phyloP scores from a whole-genome alignment of 2,888 invertebrate species.

The Bellardia pandia region DNA sequence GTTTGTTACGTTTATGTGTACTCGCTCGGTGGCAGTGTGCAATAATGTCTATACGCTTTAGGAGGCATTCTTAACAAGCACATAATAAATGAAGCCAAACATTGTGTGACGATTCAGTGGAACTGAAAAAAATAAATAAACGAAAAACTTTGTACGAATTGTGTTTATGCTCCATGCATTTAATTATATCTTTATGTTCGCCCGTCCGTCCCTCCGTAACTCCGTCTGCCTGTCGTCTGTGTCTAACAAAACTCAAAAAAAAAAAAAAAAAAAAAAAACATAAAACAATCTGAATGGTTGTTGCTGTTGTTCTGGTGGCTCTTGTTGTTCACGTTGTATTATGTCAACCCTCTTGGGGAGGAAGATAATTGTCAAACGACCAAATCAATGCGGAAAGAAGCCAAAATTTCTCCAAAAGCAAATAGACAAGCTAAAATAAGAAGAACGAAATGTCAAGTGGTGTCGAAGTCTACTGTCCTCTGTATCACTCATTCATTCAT shows the following conservation, averaged over 20 bases:
- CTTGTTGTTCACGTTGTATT: slow-evolving; percentile 49
- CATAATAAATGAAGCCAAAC: slow-evolving; percentile 73
- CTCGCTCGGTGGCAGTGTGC: slow-evolving; percentile 29
- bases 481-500: slow-evolving; percentile 18
- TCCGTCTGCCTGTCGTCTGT: slow-evolving; percentile 16
- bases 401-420: slow-evolving; percentile 68
- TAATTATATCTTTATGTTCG: slow-evolving; percentile 21
- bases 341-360: slow-evolving; percentile 68
- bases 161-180: slow-evolving; percentile 57
- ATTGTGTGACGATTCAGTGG: slow-evolving; percentile 68
- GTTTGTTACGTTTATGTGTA: slow-evolving; percentile 22
- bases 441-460: slow-evolving; percentile 68
- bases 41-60: slow-evolving; percentile 61
- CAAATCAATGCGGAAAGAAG: slow-evolving; percentile 73
- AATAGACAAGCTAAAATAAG: slow-evolving; percentile 56
- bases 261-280: slow-evolving; percentile 20
- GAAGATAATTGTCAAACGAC: slow-evolving; percentile 71
- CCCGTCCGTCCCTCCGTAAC: background rate
- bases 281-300: slow-evolving; percentile 40
- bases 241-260: slow-evolving; percentile 25
- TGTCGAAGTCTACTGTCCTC: slow-evolving; percentile 69
- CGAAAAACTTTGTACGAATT: slow-evolving; percentile 52
- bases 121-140: slow-evolving; percentile 49
- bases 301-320: slow-evolving; percentile 18
- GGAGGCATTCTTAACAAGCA: slow-evolving; percentile 71